Conservation (phyloP, 2,113 vertebrate genomes). For the Aptenodytes forsteri region DNA sequence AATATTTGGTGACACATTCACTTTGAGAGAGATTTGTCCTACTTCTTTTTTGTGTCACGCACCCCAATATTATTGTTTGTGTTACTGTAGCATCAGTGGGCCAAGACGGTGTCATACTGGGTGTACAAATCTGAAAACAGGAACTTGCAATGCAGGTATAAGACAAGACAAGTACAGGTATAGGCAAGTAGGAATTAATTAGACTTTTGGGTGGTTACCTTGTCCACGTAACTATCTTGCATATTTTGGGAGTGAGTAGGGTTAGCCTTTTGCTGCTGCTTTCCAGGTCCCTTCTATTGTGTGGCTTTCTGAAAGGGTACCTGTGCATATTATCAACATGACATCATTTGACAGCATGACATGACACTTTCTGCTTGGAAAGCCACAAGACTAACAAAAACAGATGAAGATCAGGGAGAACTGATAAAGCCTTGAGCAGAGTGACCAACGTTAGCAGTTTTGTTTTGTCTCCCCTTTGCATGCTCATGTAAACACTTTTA, state of each 20-base stretch:
- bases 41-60: not conserved
- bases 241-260: not conserved
- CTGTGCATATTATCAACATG: rapidly evolving
- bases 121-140: not conserved
- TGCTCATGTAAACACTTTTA: not conserved
- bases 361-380: not conserved
- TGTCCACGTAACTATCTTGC: rapidly evolving
- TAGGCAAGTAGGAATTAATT: not conserved
- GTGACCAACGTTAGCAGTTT: not conserved
- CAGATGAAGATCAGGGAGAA: not conserved
- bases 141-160: not conserved
- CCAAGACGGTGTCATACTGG: not conserved
- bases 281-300: not conserved
- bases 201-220: not conserved
- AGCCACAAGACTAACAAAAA: not conserved
- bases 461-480: not conserved
- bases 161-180: not conserved
- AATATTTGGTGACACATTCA: not conserved
- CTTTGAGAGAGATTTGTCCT: not conserved
- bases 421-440: not conserved
- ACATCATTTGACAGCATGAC: not conserved
- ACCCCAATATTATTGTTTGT: not conserved
- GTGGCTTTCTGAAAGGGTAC: not conserved
- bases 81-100: not conserved
- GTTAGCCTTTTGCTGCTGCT: not conserved